These are phyloP conservation scores for Agapornis roseicollis DNA, from an alignment of 2,113 vertebrate species.

Conservation along the genomic window DNA sequence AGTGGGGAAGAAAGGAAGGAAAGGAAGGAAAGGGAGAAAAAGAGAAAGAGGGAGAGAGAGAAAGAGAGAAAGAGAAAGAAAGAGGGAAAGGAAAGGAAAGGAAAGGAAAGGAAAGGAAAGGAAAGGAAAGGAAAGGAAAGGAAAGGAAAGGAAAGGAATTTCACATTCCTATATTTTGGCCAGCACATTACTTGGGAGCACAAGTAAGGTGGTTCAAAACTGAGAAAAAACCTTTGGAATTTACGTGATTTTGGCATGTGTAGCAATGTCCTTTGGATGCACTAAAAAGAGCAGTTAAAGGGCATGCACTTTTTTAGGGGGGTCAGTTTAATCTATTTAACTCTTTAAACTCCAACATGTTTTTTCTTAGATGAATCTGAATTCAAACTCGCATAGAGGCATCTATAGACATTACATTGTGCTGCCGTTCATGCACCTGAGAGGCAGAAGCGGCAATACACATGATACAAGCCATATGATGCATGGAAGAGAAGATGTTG, in stretches of 20 bases:
- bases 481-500: neutral
- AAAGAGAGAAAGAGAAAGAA: no score
- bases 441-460: neutral
- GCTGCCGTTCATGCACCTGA: neutral
- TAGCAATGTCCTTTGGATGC: neutral
- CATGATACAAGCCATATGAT: neutral
- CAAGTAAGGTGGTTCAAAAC: constrained; percentile 2
- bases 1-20: neutral
- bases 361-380: neutral
- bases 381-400: neutral
- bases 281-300: neutral
- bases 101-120: no score
- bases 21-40: neutral
- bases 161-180: constrained; percentile 23
- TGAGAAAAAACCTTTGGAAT: neutral
- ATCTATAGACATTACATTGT: neutral
- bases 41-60: no score
- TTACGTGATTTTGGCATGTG: constrained; percentile 10
- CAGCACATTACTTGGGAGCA: constrained; percentile 10
- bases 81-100: no score
- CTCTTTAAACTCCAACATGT: neutral
- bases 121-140: no score
- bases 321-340: neutral
- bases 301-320: neutral
- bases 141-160: neutral